Evolutionary conservation across 2,888 invertebrate species (phyloP), one percentile per base, ranked within the genome.

Genomic region (Nowickia ferox): DNA sequence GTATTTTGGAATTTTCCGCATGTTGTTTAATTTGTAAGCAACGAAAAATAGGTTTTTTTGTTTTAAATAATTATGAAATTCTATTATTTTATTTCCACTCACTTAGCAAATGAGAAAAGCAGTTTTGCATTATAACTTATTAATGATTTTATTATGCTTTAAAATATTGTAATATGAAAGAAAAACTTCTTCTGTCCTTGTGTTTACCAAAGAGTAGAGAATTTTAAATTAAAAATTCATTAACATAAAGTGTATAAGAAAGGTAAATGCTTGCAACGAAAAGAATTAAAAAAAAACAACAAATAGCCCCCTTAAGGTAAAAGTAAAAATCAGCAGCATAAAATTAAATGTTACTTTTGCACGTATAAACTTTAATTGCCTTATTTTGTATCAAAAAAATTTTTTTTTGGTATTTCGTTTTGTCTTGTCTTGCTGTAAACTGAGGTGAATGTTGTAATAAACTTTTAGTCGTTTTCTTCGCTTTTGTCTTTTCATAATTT

Each of bases 171-270:
- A n/a, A 8, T 1, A 2, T 30, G 1, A 9, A n/a, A n/a, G 15
- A 53, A 46, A 65, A 48, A 66, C 9, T 30, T 48, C 13, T 68
- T 51, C 38, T 51, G 48, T 13, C 53, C 61, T 42, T 46, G 46
- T 38, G 38, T 61, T 48, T 53, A 42, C 19, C 19, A 38, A 30
- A 30, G 30, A 30, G 30, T 30, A 30, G 30, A 30, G 6, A 30
- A 65, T 65, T 65, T 75, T 75, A 75, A 75, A 75, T 75, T 75
- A 75, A 75, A 75, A 75, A 63, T 65, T 75, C 61, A 75, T 75
- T 75, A 75, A 59, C 72, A 48, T 48, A 72, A 72, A 72, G 42
- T 75, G 22, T 63, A 75, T 46, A 63, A 75, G 53, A 75, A 42
- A 53, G 53, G 22, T 63, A 40, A 51, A 42, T 63, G 75, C 1